Evolutionary conservation across 2,113 vertebrate species (phyloP).

Genomic region (Tetrax tetrax): DNA sequence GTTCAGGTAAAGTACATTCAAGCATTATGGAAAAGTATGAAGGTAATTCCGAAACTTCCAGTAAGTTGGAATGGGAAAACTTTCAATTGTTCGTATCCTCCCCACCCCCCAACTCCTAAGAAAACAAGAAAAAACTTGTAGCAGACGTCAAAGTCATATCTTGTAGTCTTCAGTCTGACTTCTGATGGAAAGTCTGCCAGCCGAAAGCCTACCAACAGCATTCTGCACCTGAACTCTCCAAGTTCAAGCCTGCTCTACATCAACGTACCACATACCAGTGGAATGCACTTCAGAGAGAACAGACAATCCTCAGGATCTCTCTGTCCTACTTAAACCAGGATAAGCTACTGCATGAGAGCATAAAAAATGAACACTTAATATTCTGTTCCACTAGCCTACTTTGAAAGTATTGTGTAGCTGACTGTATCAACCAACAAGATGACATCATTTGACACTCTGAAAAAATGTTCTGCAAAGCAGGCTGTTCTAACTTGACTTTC

Average conservation of each 20-base stretch:
- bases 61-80: background rate
- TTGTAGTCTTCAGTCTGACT: background rate
- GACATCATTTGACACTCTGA: background rate
- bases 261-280: background rate
- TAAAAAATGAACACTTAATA: background rate
- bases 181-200: background rate
- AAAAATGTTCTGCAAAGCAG: background rate
- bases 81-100: background rate
- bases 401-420: background rate
- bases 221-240: constrained; percentile 11
- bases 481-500: background rate
- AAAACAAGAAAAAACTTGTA: constrained; percentile 30
- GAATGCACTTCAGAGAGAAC: constrained; percentile 13
- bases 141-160: background rate
- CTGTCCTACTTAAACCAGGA: constrained; percentile 19
- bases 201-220: background rate
- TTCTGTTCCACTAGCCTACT: constrained; percentile 37
- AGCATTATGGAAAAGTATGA: background rate
- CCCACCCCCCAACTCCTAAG: background rate
- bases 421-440: background rate
- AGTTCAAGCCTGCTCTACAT: constrained; percentile 39
- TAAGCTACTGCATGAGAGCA: background rate
- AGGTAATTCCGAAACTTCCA: background rate
- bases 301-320: background rate
- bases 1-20: background rate